Evolutionary conservation across 2,113 vertebrate species (phyloP).

Genomic region (Mesitornis unicolor): DNA sequence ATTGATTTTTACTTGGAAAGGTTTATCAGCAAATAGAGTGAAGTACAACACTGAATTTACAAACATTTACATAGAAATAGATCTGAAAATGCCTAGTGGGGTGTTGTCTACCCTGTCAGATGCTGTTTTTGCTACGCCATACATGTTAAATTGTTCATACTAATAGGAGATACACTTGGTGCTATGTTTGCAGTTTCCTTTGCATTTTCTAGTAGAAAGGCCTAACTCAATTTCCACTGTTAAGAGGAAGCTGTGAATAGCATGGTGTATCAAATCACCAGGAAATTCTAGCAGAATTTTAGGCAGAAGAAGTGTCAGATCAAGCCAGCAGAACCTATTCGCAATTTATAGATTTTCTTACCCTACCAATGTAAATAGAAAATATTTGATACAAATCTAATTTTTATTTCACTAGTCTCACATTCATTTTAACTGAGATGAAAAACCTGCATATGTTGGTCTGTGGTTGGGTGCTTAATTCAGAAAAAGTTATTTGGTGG

Average conservation of each 20-base stretch:
- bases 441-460: not conserved
- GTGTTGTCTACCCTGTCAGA: not conserved
- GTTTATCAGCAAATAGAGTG: not conserved
- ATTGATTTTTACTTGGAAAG: not conserved
- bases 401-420: not conserved
- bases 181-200: not conserved
- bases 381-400: not conserved
- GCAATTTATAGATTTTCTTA: not conserved
- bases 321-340: not conserved
- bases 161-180: not conserved
- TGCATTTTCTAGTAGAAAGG: not conserved
- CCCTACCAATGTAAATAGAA: not conserved
- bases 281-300: not conserved
- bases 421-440: not conserved
- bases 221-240: not conserved
- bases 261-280: not conserved
- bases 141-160: not conserved
- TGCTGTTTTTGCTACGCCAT: not conserved
- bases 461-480: not conserved
- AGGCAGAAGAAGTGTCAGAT: not conserved
- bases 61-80: not conserved
- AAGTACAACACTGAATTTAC: not conserved
- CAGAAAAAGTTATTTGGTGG: not conserved
- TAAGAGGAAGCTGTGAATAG: not conserved
- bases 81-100: not conserved